Evolutionary conservation across 2,113 vertebrate species (phyloP).

Genomic region (Hypomesus transpacificus): DNA sequence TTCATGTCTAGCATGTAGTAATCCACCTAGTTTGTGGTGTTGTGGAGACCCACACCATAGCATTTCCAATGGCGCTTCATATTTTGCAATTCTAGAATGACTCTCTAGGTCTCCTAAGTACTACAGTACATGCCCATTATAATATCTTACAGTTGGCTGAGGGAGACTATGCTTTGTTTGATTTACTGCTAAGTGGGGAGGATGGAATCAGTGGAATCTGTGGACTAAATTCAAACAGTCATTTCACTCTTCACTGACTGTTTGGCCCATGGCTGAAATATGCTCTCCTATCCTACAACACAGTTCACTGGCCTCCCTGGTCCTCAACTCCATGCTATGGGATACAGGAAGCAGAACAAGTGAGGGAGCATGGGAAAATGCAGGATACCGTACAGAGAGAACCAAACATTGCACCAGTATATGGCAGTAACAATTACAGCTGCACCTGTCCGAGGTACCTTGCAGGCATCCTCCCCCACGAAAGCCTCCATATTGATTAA

Average conservation of each 20-base stretch:
- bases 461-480: slow-evolving; percentile 16
- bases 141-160: slow-evolving; percentile 54
- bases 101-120: slow-evolving; percentile 56
- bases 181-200: slow-evolving; percentile 52
- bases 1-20: too few relatives aligned
- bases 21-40: too few relatives aligned
- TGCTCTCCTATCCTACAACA: slow-evolving; percentile 44
- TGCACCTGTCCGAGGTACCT: slow-evolving; percentile 58
- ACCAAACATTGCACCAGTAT: background rate
- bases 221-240: slow-evolving; percentile 58
- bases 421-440: slow-evolving; percentile 54
- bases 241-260: slow-evolving; percentile 65
- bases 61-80: slow-evolving; percentile 1
- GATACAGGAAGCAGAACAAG: too few relatives aligned
- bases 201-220: slow-evolving; percentile 47
- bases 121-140: slow-evolving; percentile 40
- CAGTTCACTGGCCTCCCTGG: slow-evolving; percentile 22
- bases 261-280: slow-evolving; percentile 58
- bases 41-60: too few relatives aligned
- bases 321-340: background rate
- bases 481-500: slow-evolving; percentile 50
- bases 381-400: background rate
- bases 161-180: slow-evolving; percentile 54
- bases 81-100: slow-evolving; percentile 50
- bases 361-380: too few relatives aligned